These are phyloP conservation scores for Limnodromus scolopaceus DNA, from an alignment of 2,797 vertebrate genomes.

Conservation along the genomic window DNA sequence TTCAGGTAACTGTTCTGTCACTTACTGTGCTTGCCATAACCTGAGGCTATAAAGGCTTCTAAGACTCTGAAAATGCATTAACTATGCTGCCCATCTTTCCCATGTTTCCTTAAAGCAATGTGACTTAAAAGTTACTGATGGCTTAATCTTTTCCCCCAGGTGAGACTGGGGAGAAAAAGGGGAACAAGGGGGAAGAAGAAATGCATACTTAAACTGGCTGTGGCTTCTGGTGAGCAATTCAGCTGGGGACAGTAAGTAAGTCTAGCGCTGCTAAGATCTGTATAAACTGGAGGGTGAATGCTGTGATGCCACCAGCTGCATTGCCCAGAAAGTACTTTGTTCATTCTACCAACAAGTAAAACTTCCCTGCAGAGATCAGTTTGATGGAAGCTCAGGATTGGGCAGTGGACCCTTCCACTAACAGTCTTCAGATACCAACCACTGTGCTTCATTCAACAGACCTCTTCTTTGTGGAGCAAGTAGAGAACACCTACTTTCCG, in stretches of 20 bases:
- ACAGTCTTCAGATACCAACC: neutral
- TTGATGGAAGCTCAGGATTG: neutral
- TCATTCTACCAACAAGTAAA: neutral
- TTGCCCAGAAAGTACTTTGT: neutral
- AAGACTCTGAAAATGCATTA: neutral
- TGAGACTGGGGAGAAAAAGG: neutral
- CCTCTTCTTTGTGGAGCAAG: neutral
- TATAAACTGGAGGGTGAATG: neutral
- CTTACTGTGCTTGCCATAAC: neutral
- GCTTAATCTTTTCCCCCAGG: neutral
- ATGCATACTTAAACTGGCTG: neutral
- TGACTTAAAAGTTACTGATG: neutral
- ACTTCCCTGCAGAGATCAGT: neutral
- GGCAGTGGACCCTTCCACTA: neutral
- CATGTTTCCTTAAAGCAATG: neutral
- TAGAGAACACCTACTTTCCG: neutral
- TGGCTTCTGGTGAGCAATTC: neutral
- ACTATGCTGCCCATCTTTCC: rapidly evolving
- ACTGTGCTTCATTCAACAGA: neutral
- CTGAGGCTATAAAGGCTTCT: neutral
- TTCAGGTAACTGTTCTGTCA: neutral
- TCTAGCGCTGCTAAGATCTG: neutral
- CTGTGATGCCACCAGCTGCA: neutral
- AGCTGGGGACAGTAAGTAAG: neutral
- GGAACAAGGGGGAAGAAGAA: neutral